These are phyloP conservation scores for Crocidura indochinensis DNA, from an alignment of 2,797 vertebrate genomes.

Conservation along the genomic window DNA sequence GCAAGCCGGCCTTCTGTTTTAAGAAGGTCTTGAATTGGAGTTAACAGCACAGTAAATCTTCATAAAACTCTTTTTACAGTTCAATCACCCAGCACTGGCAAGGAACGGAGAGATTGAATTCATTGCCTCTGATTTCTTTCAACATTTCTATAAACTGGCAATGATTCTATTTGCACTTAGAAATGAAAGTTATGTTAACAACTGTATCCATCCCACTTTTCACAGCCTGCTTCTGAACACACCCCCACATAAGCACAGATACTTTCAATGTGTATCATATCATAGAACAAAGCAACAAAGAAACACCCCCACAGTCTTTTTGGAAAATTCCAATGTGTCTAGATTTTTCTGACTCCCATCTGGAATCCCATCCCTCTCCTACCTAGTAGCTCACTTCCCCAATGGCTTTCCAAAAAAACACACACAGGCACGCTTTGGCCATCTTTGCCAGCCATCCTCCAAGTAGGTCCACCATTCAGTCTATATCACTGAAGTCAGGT, in stretches of 20 bases:
- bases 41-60: constrained; percentile 52
- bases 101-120: not conserved
- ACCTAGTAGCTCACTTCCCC: not conserved
- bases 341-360: constrained; percentile 24
- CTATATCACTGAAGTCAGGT: not conserved
- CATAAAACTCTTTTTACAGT: not conserved
- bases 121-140: constrained; percentile 42
- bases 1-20: constrained; percentile 41
- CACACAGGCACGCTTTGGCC: not conserved
- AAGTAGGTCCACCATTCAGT: too few species aligned
- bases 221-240: constrained; percentile 25
- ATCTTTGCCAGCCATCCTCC: not conserved
- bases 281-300: constrained; percentile 19
- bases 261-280: constrained; percentile 28
- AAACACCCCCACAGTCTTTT: not conserved
- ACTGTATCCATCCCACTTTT: not conserved
- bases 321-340: constrained; percentile 48
- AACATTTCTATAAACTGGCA: constrained; percentile 36
- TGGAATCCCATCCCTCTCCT: constrained; percentile 24
- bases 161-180: constrained; percentile 11
- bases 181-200: constrained; percentile 25
- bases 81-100: not conserved
- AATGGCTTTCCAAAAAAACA: not conserved
- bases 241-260: not conserved
- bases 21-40: constrained; percentile 47